Base-by-base conservation (phyloP, 2,797 vertebrate genomes). In the Pantherophis alleghaniensis region DNA sequence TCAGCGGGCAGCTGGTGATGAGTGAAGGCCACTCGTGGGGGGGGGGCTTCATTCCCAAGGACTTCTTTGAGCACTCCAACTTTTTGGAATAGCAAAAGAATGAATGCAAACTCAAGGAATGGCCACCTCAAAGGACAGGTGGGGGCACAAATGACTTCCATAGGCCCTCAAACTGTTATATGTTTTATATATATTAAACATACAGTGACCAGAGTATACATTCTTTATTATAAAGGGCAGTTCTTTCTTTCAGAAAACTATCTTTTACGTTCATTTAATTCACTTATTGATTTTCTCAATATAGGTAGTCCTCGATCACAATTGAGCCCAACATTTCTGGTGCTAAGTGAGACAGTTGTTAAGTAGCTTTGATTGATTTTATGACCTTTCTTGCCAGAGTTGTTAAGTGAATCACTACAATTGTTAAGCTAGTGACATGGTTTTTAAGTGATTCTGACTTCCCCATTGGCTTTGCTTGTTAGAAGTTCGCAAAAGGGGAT, bases 1-100 rank as follows among this genome's bases (percentile, higher is more conserved):
- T 83, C 88, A 95, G 87, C 61, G 89, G 94, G 22, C 94, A 95
- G 95, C 93, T 93, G 95, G 13, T 26, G 89, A 11, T 18, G 89
- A 56, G 7, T n/a, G 74, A 51, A 37, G 3, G 4, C 83, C 63
- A 28, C 59, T 22, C 93, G 89, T 2, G 0, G 57, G 55, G 0
- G 57, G 55, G 60, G 51, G 87, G 79, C 16, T 5, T 13, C 10
- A 10, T 93, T 92, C 91, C 90, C 1, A 0, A 55, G 20, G 2
- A 7, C 7, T 22, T 4, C 6, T 61, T 24, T 28, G 42, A 47
- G 57, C 22, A 28, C 28, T 63, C 0, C 0, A 0, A 10, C 1
- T 11, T n/a, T 89, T 42, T 20, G 5, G 74, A 93, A 28, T 69
- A 47, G 10, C 0, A 37, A 63, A 51, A 79, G 6, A 90, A 7